A percentile compares a stretch with the other conserved stretches of the same genome.
These are phyloP conservation scores for Chaetura pelagica DNA, from an alignment of 2,113 vertebrate species.

Conservation along the genomic window DNA sequence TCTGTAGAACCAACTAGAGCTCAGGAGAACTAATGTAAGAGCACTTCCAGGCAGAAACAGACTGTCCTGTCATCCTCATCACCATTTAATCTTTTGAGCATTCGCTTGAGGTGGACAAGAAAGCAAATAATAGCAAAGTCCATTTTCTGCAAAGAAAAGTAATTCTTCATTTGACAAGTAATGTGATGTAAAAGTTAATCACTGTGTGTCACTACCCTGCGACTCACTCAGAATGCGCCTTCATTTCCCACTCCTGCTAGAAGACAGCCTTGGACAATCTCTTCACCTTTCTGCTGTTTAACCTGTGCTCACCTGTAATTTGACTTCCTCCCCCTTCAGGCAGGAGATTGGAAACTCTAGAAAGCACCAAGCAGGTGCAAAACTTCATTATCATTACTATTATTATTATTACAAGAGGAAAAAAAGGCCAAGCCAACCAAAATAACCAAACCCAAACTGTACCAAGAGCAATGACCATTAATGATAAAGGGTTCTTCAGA, in stretches of 20 bases:
- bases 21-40: neutral
- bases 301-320: neutral
- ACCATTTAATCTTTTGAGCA: neutral
- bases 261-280: neutral
- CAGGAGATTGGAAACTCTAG: neutral
- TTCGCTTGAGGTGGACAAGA: neutral
- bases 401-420: neutral
- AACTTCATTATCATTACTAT: neutral
- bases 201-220: neutral
- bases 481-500: neutral
- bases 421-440: neutral
- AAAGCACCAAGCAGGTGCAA: neutral
- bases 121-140: neutral
- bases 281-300: neutral
- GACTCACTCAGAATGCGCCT: neutral
- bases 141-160: neutral
- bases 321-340: neutral
- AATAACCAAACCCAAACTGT: neutral
- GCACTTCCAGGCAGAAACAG: neutral
- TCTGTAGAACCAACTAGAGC: neutral
- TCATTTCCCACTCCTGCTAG: neutral
- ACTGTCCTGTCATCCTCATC: neutral
- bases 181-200: neutral
- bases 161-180: neutral
- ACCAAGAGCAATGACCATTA: neutral